phyloP scores from a whole-genome alignment of 2,888 invertebrate species.

The Uropetala carovei region DNA sequence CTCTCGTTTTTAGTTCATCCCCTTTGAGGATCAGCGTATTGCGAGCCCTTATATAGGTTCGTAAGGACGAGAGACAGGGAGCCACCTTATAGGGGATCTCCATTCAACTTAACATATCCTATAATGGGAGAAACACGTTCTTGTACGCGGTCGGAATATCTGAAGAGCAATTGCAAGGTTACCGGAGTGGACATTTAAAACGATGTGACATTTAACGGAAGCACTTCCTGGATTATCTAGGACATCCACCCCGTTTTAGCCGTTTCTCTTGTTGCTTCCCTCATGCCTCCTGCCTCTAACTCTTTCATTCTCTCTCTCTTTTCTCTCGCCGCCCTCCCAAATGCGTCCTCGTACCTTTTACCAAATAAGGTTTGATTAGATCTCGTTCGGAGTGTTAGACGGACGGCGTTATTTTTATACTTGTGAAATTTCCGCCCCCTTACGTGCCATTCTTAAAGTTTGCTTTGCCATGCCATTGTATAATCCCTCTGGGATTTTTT shows the following conservation, averaged over 20 bases:
- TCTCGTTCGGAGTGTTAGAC: neutral
- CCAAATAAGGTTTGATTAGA: neutral
- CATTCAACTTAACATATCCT: constrained; percentile 59
- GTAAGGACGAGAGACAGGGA: constrained; percentile 38
- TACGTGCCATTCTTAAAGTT: neutral
- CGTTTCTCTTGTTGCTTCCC: neutral
- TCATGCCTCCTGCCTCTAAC: neutral
- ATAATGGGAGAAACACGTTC: constrained; percentile 42
- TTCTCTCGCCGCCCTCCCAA: neutral
- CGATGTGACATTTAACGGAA: constrained; percentile 60
- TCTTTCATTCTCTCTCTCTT: neutral
- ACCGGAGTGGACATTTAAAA: constrained; percentile 48
- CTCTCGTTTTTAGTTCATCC: constrained; percentile 15
- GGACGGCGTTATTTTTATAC: neutral
- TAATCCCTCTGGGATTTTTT: too few relatives aligned
- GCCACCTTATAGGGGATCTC: constrained; percentile 51
- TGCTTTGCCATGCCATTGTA: too few relatives aligned
- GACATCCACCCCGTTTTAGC: constrained; percentile 27
- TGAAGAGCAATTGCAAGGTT: constrained; percentile 39
- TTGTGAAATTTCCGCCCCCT: neutral
- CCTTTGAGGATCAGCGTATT: constrained; percentile 13
- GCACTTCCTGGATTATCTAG: constrained; percentile 59
- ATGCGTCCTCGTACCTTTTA: neutral
- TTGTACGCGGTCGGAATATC: neutral
- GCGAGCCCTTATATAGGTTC: constrained; percentile 46